Conservation (phyloP, 2,113 vertebrate species). For the Dromas ardeola region DNA sequence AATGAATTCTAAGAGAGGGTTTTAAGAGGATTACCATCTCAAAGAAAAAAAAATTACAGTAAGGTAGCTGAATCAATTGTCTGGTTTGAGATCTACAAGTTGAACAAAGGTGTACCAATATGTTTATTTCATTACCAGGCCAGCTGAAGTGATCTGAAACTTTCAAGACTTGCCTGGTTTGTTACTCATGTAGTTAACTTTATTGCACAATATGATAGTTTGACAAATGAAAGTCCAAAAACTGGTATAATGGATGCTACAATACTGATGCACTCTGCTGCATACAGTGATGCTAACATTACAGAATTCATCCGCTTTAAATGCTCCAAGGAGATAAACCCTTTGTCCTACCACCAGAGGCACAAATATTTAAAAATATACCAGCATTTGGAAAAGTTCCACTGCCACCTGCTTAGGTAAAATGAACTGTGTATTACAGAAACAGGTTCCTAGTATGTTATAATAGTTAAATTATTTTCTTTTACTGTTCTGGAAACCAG, state of each 20-base stretch:
- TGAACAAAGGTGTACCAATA: background rate
- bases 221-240: conserved; percentile 1
- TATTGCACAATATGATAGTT: conserved; percentile 56
- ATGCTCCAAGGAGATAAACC: background rate
- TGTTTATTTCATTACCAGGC: background rate
- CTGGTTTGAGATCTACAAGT: background rate
- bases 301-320: conserved; percentile 33
- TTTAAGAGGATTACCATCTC: background rate
- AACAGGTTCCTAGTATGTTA: background rate
- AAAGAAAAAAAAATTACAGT: background rate
- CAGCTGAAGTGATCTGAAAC: background rate
- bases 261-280: background rate
- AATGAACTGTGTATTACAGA: background rate
- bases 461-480: background rate
- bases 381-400: background rate
- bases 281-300: background rate
- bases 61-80: background rate
- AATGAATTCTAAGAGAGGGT: fast-evolving
- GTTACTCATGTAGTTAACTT: conserved; percentile 36
- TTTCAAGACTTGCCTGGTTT: background rate
- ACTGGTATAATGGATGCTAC: background rate
- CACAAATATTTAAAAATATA: background rate
- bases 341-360: background rate
- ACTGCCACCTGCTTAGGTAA: background rate
- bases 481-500: background rate